phyloP scores from a whole-genome alignment of 1,140 invertebrate genomes.

The Bemisia tabaci region DNA sequence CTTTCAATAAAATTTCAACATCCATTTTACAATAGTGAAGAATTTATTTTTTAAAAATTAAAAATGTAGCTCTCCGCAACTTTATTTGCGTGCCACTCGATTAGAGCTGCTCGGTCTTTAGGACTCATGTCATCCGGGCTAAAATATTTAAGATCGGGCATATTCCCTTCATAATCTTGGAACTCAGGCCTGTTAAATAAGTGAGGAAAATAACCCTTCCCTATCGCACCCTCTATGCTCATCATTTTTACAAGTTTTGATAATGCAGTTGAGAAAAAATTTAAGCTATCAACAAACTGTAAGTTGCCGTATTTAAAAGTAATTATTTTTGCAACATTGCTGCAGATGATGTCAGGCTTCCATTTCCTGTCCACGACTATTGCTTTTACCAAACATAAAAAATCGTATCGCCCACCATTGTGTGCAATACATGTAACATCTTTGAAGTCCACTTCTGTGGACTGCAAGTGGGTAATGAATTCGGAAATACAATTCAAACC shows the following conservation, averaged over 20 bases:
- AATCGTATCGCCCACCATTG: slow-evolving; percentile 1
- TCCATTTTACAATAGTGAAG: slow-evolving; percentile 19
- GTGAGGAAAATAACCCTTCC: slow-evolving; percentile 22
- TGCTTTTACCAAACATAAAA: neutral
- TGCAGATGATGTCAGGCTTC: neutral
- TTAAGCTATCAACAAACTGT: slow-evolving; percentile 5
- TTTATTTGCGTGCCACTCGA: slow-evolving; percentile 18
- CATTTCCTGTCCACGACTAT: neutral
- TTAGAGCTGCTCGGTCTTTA: slow-evolving; percentile 9
- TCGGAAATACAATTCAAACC: neutral
- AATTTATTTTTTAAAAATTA: slow-evolving; percentile 18
- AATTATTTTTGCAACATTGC: neutral
- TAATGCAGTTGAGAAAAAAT: neutral
- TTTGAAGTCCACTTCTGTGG: neutral
- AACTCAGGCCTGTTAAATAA: slow-evolving; percentile 19
- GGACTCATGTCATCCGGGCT: slow-evolving; percentile 14
- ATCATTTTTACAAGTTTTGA: slow-evolving; percentile 16
- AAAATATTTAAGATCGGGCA: slow-evolving; percentile 17
- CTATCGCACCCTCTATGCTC: slow-evolving; percentile 11
- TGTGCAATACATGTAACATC: neutral
- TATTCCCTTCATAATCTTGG: slow-evolving; percentile 18
- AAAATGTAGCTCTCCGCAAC: slow-evolving; percentile 15
- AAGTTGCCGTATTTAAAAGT: slow-evolving; percentile 1
- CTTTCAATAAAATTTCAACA: slow-evolving; percentile 21
- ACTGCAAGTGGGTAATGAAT: neutral